These are phyloP conservation scores for Mormyrus proboscirostris DNA, from an alignment of 2,797 vertebrate genomes.

Conservation along the genomic window DNA sequence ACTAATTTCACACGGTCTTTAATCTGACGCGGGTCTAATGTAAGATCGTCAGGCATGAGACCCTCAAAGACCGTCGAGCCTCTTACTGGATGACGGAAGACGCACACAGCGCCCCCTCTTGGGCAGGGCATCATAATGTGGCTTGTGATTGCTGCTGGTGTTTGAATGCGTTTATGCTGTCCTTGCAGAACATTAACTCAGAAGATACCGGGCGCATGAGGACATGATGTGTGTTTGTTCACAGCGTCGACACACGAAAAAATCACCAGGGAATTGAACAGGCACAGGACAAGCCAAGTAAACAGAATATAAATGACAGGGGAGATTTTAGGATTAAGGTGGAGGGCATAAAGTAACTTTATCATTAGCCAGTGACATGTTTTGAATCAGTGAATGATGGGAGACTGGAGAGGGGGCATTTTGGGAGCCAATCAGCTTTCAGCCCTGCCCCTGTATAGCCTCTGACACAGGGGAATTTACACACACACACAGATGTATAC, in stretches of 20 bases:
- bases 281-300: neutral
- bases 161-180: neutral
- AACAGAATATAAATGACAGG: neutral
- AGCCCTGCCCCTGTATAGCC: neutral
- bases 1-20: neutral
- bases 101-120: neutral
- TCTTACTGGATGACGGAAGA: neutral
- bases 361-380: neutral
- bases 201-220: neutral
- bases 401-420: neutral
- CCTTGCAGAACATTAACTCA: neutral
- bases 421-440: neutral
- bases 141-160: neutral
- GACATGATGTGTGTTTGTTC: neutral
- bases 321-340: neutral
- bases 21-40: neutral
- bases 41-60: neutral
- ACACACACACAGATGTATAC: neutral
- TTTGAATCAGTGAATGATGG: neutral
- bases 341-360: neutral
- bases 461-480: neutral
- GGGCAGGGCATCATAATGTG: neutral
- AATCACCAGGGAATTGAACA: neutral
- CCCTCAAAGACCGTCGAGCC: neutral
- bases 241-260: neutral